Base-by-base conservation (phyloP, 2,888 invertebrate species). In the Sylvicola fuscatus region DNA sequence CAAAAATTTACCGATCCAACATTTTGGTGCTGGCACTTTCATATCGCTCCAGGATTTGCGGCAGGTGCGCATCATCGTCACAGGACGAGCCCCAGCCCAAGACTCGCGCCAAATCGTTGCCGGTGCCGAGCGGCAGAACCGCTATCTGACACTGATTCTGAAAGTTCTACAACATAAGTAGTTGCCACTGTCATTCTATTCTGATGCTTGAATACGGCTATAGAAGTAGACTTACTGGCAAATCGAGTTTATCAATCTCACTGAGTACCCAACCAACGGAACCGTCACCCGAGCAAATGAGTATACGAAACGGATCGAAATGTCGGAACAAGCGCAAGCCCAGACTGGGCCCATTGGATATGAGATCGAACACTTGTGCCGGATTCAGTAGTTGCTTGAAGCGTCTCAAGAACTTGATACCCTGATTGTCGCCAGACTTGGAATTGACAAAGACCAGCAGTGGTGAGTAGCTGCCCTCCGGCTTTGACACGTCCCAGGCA, bases 241-340 rank as follows among this genome's bases (percentile, higher is more conserved):
- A 83, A 52, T 84, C 83, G 45, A 95, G 68, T 48, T 83, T 79
- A 61, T 95, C 95, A 44, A 95, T 84, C 60, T 95, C 92, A 43
- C 87, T 83, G 42, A 97, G 70, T 40, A 97, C 95, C 95, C 95
- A 97, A 36, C 95, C 92, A 7, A 95, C 90, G 27, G 90, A 92
- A 14, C 95, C 95, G 57, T 97, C 95, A 1, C 95, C 95, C 33
- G 93, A 93, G 66, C 95, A 95, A 40, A 95, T 89, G 43, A 95
- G 66, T 50, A 95, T 89, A 46, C 95, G 75, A 56, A 95, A 84
- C 45, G 92, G 90, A 52, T 93, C 89, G 56, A 95, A 92, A 61
- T 87, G 84, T 46, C 89, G 71, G 65, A 95, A 95, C 46, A 95
- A 66, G 41, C 86, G 69, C 47, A 95, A 65, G 6, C 71, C 79